Percentiles rank a stretch among this genome's conserved stretches.
phyloP scores from a whole-genome alignment of 1,140 invertebrate genomes.

The Coelopa frigida region DNA sequence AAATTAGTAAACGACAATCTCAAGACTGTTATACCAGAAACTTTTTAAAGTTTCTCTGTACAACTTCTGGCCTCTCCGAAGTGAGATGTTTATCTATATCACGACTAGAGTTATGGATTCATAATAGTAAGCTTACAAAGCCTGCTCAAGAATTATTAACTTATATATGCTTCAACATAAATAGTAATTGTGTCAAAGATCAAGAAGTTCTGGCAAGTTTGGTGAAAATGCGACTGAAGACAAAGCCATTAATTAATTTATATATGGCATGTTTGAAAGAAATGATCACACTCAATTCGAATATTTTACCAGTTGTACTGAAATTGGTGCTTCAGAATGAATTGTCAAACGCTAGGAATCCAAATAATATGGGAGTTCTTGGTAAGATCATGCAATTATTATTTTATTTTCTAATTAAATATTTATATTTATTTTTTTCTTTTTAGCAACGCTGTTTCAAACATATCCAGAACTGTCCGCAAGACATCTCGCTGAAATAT shows the following conservation, averaged over 20 bases:
- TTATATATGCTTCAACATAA: slow-evolving; percentile 80
- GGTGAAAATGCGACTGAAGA: slow-evolving; percentile 86
- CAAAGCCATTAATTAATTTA: slow-evolving; percentile 83
- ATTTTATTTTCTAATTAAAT: slow-evolving; percentile 4
- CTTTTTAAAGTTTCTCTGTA: slow-evolving; percentile 75
- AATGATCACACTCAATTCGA: slow-evolving; percentile 51
- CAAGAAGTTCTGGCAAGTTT: slow-evolving; percentile 85
- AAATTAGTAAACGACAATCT: slow-evolving; percentile 73
- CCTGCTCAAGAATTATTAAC: slow-evolving; percentile 90
- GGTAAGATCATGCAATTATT: slow-evolving; percentile 21
- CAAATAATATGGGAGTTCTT: slow-evolving; percentile 76
- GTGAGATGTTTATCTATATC: slow-evolving; percentile 71
- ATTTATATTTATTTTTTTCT: slow-evolving; percentile 2
- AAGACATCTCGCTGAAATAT: slow-evolving; percentile 70
- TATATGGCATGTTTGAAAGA: slow-evolving; percentile 79
- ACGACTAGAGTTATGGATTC: slow-evolving; percentile 86
- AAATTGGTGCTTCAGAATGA: slow-evolving; percentile 94
- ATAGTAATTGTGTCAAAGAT: slow-evolving; percentile 66
- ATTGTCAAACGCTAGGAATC: slow-evolving; percentile 81
- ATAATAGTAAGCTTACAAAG: slow-evolving; percentile 88
- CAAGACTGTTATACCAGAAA: slow-evolving; percentile 82
- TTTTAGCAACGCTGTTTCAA: slow-evolving; percentile 75
- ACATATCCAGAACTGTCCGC: slow-evolving; percentile 69
- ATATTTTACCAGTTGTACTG: slow-evolving; percentile 78
- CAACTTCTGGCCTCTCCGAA: slow-evolving; percentile 77